A percentile compares a stretch with the other conserved stretches of the same genome.
phyloP scores from a whole-genome alignment of 1,140 invertebrate species.

The Pseudomyrmex cubaensis region DNA sequence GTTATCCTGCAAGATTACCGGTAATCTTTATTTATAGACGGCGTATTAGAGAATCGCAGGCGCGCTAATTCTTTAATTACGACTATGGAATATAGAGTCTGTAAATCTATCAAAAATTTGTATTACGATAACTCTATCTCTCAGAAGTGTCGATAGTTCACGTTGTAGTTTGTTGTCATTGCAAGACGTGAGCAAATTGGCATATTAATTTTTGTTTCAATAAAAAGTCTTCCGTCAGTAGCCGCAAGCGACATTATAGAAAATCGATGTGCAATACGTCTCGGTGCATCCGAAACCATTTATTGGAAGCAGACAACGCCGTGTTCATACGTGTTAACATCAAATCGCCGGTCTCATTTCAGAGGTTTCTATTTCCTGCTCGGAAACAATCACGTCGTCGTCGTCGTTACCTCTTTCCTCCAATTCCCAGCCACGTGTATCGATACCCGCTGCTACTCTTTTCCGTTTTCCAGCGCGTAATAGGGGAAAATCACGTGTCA shows the following conservation, averaged over 20 bases:
- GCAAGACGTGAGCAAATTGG: background rate
- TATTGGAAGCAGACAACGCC: conserved; percentile 44
- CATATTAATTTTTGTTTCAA: conserved; percentile 15
- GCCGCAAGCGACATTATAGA: conserved; percentile 46
- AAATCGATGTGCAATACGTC: conserved; percentile 56
- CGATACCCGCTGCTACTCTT: conserved; percentile 41
- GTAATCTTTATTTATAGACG: conserved; percentile 70
- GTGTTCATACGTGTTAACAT: conserved; percentile 56
- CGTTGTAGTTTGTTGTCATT: background rate
- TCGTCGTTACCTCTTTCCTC: conserved; percentile 54
- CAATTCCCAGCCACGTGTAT: conserved; percentile 51
- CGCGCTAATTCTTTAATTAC: conserved; percentile 66
- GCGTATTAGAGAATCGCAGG: conserved; percentile 33
- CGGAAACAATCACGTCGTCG: conserved; percentile 55
- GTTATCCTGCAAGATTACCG: conserved; percentile 62
- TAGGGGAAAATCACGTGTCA: conserved; percentile 37
- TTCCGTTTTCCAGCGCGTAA: conserved; percentile 40
- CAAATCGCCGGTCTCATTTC: conserved; percentile 51
- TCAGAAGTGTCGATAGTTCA: background rate
- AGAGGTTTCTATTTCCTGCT: conserved; percentile 54
- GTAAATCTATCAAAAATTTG: background rate
- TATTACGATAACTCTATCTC: no score
- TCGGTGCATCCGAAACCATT: conserved; percentile 29
- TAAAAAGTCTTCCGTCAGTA: conserved; percentile 44
- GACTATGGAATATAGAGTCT: conserved; percentile 10